phyloP scores from a whole-genome alignment of 2,888 invertebrate species.

The Sericinus montela region DNA sequence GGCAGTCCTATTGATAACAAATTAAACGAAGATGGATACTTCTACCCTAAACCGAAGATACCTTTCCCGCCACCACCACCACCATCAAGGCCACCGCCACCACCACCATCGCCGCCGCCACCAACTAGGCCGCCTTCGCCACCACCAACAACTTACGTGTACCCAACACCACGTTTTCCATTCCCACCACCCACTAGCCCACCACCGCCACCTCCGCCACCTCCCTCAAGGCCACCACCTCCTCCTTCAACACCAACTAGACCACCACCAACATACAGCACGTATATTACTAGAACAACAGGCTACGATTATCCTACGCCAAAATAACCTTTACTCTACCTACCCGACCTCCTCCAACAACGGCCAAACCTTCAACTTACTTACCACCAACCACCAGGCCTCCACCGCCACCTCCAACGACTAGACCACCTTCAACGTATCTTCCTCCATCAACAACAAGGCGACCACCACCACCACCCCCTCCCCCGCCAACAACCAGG shows the following conservation, averaged over 20 bases:
- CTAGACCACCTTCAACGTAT: conserved; percentile 9
- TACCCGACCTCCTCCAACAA: conserved; percentile 13
- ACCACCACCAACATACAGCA: conserved; percentile 24
- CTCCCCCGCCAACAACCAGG: conserved; percentile 12
- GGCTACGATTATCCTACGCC: conserved; percentile 31
- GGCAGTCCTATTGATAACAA: conserved; percentile 57
- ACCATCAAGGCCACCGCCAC: conserved; percentile 21
- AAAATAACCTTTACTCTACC: conserved; percentile 25
- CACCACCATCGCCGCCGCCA: conserved; percentile 23
- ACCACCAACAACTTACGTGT: conserved; percentile 13
- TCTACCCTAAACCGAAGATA: conserved; percentile 64
- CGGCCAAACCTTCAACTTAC: conserved; percentile 33
- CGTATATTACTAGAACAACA: conserved; percentile 21
- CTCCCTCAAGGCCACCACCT: conserved; percentile 22
- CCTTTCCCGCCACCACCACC: conserved; percentile 61
- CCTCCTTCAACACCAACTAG: conserved; percentile 14
- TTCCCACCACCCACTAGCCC: background rate
- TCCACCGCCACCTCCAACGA: conserved; percentile 21
- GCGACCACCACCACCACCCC: conserved; percentile 9
- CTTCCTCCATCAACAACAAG: conserved; percentile 17
- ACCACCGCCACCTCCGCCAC: conserved; percentile 16
- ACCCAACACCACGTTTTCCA: conserved; percentile 14
- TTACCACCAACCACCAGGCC: conserved; percentile 23
- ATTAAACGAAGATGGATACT: conserved; percentile 68
- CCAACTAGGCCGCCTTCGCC: conserved; percentile 22